These are phyloP conservation scores for Pipa parva DNA, from an alignment of 2,113 vertebrate genomes.

Conservation along the genomic window DNA sequence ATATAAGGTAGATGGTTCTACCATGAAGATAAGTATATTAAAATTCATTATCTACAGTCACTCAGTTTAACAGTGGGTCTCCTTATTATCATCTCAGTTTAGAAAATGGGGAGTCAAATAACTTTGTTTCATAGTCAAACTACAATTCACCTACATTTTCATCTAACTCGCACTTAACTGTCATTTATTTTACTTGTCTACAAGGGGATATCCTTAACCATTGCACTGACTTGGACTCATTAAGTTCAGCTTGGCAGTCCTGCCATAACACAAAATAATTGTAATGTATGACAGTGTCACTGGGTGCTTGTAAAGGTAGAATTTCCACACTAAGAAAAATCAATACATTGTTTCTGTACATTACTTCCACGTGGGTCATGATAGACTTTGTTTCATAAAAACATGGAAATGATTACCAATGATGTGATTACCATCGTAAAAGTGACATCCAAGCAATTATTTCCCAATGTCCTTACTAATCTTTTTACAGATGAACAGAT, in stretches of 20 bases:
- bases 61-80: no score
- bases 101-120: no score
- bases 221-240: background rate
- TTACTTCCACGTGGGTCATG: background rate
- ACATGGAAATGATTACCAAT: background rate
- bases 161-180: background rate
- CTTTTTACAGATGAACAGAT: background rate
- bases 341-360: background rate
- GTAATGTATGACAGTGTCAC: background rate
- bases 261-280: background rate
- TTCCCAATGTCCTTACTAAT: background rate
- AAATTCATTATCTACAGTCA: no score
- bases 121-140: no score
- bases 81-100: no score
- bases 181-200: background rate
- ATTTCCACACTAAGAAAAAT: conserved; percentile 1
- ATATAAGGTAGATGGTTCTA: no score
- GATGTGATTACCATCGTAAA: background rate
- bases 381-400: background rate
- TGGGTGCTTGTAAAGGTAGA: background rate
- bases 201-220: background rate
- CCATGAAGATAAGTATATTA: no score
- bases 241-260: background rate
- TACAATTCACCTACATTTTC: no score
- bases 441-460: background rate